Evolutionary conservation across 1,140 invertebrate species (phyloP).

Genomic region (Psix sp.): DNA sequence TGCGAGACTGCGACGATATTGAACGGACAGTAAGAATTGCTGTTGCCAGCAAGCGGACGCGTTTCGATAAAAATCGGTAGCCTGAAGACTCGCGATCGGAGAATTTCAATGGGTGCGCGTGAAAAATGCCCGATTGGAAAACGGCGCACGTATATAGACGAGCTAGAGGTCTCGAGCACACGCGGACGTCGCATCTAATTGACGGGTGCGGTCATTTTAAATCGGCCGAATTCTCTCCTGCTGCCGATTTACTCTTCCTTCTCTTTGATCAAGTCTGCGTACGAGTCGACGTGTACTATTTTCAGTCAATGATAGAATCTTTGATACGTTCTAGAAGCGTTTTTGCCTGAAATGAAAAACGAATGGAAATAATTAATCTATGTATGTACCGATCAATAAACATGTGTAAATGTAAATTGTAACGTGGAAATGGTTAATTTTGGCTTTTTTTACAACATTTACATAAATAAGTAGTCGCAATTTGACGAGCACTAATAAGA

Average conservation of each 20-base stretch:
- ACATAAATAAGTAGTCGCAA: conserved; percentile 9
- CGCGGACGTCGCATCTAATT: conserved; percentile 51
- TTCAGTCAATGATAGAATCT: too few species aligned
- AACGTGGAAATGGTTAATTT: not conserved
- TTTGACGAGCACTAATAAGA: conserved; percentile 22
- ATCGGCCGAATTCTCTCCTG: conserved; percentile 30
- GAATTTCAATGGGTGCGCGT: conserved; percentile 52
- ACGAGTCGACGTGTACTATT: not conserved
- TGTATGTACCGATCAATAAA: too few species aligned
- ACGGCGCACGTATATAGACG: conserved; percentile 45
- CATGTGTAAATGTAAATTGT: not conserved
- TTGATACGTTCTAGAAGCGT: too few species aligned
- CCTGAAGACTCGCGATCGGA: conserved; percentile 26
- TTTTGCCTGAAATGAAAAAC: too few species aligned
- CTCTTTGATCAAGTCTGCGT: too few species aligned
- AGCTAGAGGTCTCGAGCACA: conserved; percentile 53
- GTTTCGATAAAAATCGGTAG: conserved; percentile 48
- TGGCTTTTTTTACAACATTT: not conserved
- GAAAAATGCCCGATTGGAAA: conserved; percentile 26
- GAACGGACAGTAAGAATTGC: conserved; percentile 23
- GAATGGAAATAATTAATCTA: too few species aligned
- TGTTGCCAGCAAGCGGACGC: conserved; percentile 21
- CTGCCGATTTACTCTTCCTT: not conserved
- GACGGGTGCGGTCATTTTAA: conserved; percentile 47
- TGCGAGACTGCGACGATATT: conserved; percentile 29